Evolutionary conservation across 2,888 invertebrate genomes (phyloP).

Genomic region (Dendrolimus houi): DNA sequence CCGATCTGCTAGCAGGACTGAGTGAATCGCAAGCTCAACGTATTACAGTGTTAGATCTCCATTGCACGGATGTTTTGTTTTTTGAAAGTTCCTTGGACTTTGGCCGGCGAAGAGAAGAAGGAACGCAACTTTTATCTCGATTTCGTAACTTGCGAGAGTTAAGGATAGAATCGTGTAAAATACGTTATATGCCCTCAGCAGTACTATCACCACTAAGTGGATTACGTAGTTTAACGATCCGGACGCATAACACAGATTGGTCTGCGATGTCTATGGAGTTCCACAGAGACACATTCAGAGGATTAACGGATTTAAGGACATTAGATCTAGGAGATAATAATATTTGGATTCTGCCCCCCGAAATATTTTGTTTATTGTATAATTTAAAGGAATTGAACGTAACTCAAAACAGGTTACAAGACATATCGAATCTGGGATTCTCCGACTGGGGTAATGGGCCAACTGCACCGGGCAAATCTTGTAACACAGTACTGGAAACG

Average conservation of each 20-base stretch:
- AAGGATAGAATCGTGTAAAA: constrained; percentile 85
- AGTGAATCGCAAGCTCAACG: constrained; percentile 81
- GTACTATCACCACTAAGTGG: constrained; percentile 81
- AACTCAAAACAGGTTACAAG: constrained; percentile 86
- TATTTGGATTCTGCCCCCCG: constrained; percentile 84
- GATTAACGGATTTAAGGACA: constrained; percentile 79
- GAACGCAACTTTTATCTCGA: constrained; percentile 75
- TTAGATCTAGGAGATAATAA: constrained; percentile 86
- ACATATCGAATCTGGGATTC: constrained; percentile 84
- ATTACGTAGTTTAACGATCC: constrained; percentile 79
- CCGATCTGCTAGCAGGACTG: constrained; percentile 78
- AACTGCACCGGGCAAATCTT: constrained; percentile 80
- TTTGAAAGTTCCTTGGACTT: constrained; percentile 83
- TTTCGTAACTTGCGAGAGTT: constrained; percentile 81
- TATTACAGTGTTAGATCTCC: constrained; percentile 80
- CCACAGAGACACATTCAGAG: constrained; percentile 82
- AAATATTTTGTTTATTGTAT: constrained; percentile 83
- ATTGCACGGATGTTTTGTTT: constrained; percentile 84
- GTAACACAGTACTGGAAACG: constrained; percentile 81
- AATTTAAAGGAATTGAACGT: constrained; percentile 83
- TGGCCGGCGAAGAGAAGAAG: constrained; percentile 67
- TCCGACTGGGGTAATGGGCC: constrained; percentile 83
- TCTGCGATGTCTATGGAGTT: constrained; percentile 86
- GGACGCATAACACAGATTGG: constrained; percentile 88
- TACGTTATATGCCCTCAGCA: constrained; percentile 82